Percentiles rank a stretch among this genome's conserved stretches.
phyloP scores from a whole-genome alignment of 2,113 vertebrate genomes.

The Sylvia atricapilla region DNA sequence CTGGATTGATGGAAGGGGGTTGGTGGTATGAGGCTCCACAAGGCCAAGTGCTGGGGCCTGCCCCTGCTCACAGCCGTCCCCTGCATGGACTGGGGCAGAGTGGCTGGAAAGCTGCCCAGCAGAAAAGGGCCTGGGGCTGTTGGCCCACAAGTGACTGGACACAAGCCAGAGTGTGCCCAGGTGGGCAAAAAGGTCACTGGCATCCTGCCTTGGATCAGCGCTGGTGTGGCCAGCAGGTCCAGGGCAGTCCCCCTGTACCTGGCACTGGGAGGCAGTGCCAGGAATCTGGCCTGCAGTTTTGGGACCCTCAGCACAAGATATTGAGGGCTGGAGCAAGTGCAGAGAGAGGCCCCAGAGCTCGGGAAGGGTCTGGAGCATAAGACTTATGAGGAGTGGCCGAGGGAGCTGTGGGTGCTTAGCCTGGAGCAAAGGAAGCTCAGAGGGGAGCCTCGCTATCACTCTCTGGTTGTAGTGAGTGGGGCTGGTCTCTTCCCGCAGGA shows the following conservation, averaged over 20 bases:
- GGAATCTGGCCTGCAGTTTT: not conserved
- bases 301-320: not conserved
- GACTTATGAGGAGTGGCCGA: not conserved
- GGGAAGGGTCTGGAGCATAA: too few species aligned
- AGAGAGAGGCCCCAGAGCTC: not conserved
- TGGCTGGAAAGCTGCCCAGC: not conserved
- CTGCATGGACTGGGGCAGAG: too few species aligned
- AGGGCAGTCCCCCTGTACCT: not conserved
- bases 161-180: not conserved
- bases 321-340: not conserved
- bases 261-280: not conserved
- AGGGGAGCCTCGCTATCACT: not conserved
- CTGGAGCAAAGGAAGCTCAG: not conserved
- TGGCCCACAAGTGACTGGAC: not conserved
- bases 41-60: too few species aligned
- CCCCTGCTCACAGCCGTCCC: not conserved
- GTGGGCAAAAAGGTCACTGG: not conserved
- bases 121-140: not conserved
- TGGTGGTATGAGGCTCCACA: not conserved
- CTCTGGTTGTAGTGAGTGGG: not conserved
- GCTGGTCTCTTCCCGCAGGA: not conserved
- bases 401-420: not conserved
- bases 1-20: not conserved
- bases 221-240: not conserved
- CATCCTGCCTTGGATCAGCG: not conserved